Conservation (phyloP, 2,888 invertebrate species). For the Heliconius ethilla region DNA sequence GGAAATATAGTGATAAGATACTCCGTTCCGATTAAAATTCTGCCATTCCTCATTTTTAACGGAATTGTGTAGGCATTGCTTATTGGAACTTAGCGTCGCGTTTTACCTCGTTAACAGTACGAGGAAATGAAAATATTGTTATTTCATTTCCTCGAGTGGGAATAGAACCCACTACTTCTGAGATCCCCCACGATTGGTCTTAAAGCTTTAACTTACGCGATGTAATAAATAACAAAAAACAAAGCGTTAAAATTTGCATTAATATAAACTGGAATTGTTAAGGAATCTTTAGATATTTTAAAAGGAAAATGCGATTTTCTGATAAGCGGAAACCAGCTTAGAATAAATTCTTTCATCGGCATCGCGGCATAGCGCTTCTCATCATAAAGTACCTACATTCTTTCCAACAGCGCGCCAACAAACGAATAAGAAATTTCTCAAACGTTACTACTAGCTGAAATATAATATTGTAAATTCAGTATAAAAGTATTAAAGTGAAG, state of each 20-base stretch:
- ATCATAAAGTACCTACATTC: conserved; percentile 21
- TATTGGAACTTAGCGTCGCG: too few relatives aligned
- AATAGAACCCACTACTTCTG: neutral
- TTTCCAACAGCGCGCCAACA: conserved; percentile 14
- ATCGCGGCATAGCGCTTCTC: conserved; percentile 17
- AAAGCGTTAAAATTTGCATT: neutral
- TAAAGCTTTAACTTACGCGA: neutral
- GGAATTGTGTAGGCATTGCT: too few relatives aligned
- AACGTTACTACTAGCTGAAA: conserved; percentile 18
- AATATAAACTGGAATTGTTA: conserved; percentile 1
- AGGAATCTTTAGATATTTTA: conserved; percentile 10
- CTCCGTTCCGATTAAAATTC: too few relatives aligned
- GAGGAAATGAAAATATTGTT: neutral
- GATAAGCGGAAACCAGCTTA: conserved; percentile 21
- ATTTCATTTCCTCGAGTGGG: neutral
- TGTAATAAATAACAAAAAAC: neutral
- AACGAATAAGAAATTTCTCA: conserved; percentile 25
- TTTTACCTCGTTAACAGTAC: too few relatives aligned
- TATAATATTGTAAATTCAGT: neutral
- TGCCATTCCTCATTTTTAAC: too few relatives aligned
- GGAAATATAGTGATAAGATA: too few relatives aligned
- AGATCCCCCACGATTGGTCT: too few relatives aligned
- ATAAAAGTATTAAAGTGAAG: neutral
- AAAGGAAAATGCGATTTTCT: conserved; percentile 25
- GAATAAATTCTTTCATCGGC: conserved; percentile 26